These are phyloP conservation scores for Dascyllus trimaculatus DNA, from an alignment of 2,113 vertebrate species.

Conservation along the genomic window DNA sequence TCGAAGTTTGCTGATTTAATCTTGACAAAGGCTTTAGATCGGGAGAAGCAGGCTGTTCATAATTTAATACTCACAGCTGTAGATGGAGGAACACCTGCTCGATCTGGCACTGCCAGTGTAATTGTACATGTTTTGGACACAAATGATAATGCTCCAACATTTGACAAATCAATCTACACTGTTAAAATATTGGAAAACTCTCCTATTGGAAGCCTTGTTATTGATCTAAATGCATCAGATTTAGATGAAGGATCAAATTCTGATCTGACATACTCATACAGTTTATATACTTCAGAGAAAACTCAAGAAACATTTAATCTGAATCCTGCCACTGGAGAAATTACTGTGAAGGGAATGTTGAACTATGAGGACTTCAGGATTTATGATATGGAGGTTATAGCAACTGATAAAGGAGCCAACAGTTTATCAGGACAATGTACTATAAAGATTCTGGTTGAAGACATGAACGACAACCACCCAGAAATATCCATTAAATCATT, in stretches of 20 bases:
- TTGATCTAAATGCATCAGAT: constrained; percentile 59
- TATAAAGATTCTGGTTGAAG: constrained; percentile 72
- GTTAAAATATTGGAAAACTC: constrained; percentile 65
- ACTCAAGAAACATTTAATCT: constrained; percentile 73
- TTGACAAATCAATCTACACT: constrained; percentile 51
- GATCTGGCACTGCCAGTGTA: constrained; percentile 73
- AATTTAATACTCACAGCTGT: constrained; percentile 76
- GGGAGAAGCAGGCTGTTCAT: constrained; percentile 64
- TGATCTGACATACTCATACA: constrained; percentile 79
- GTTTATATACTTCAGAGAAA: constrained; percentile 70
- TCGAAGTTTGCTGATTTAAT: constrained; percentile 65
- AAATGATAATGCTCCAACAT: constrained; percentile 77
- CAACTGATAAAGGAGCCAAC: constrained; percentile 71
- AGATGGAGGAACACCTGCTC: constrained; percentile 76
- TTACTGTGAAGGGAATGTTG: constrained; percentile 74
- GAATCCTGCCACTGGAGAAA: constrained; percentile 79
- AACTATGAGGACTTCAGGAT: constrained; percentile 81
- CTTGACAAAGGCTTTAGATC: constrained; percentile 60
- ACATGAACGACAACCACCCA: constrained; percentile 82
- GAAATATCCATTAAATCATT: constrained; percentile 80
- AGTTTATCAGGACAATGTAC: constrained; percentile 73
- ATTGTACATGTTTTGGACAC: constrained; percentile 71
- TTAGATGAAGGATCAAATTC: constrained; percentile 62
- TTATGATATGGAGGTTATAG: constrained; percentile 76
- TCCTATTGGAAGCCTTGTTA: constrained; percentile 56